phyloP scores from a whole-genome alignment of 1,140 invertebrate genomes.

The Ridgeia piscesae region DNA sequence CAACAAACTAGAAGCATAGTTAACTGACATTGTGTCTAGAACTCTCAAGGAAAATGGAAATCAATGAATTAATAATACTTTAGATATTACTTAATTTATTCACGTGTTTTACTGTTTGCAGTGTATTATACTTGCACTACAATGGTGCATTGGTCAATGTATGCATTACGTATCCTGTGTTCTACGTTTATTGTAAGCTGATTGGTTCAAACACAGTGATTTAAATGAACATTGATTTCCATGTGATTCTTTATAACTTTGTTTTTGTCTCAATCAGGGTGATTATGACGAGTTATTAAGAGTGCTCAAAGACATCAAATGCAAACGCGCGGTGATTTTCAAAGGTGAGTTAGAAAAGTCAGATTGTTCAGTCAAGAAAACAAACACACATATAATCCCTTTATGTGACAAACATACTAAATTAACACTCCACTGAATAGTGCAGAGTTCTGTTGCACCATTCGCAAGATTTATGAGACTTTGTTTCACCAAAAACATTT shows the following conservation, averaged over 20 bases:
- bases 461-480: too few relatives aligned
- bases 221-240: not conserved
- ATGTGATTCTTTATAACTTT: not conserved
- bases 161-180: too few relatives aligned
- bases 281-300: not conserved
- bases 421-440: too few relatives aligned
- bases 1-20: constrained; percentile 93
- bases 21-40: constrained; percentile 76
- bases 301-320: not conserved
- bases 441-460: too few relatives aligned
- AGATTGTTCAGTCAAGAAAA: constrained; percentile 1
- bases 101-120: not conserved
- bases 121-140: too few relatives aligned
- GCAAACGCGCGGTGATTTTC: not conserved
- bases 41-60: not conserved
- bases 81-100: not conserved
- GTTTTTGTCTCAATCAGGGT: not conserved
- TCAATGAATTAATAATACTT: not conserved
- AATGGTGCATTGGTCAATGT: too few relatives aligned
- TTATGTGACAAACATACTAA: not conserved
- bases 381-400: not conserved
- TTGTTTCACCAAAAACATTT: too few relatives aligned
- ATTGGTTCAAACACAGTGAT: not conserved
- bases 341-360: not conserved
- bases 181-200: too few relatives aligned